Base-by-base conservation (phyloP, 2,113 vertebrate species). In the Mystacornis crossleyi region DNA sequence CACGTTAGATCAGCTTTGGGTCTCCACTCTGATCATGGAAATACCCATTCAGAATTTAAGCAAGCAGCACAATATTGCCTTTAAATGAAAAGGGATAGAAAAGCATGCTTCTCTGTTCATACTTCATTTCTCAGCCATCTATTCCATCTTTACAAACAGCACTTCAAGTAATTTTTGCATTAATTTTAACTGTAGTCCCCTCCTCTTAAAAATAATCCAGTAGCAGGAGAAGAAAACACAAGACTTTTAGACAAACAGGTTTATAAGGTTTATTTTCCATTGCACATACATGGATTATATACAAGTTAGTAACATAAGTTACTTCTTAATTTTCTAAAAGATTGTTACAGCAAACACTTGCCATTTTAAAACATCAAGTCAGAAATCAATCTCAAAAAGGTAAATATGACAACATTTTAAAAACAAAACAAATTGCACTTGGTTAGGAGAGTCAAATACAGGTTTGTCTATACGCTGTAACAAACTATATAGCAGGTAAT, bases 211-310 rank as follows among this genome's bases (percentile, higher is more conserved):
- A 34, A 1, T 7, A 57, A 8, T 23, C 13, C 19, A 81, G 21
- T 18, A 58, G 77, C 7, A 81, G 70, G 54, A 94, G 85, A 97
- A 97, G 60, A 93, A 97, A 97, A 95, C 87, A 86, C 62, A 89
- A 97, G 93, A 94, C 77, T 80, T 98, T 97, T 98, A 98, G 96
- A 97, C 97, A 98, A 98, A 98, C 95, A 97, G 96, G 94, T 97
- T 98, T 97, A 95, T 98, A 97, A 95, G 98, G 97, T 98, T 98
- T 98, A 98, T 98, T 98, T 98, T 98, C 96, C 97, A 98, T 98
- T 98, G 98, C 98, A 98, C 97, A 96, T 97, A 97, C 93, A 97
- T 79, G 77, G 94, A 95, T 98, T 98, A 98, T 98, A 98, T 98
- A 98, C 98, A 98, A 97, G 98, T 98, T 97, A 98, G 97, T 98